phyloP scores from a whole-genome alignment of 2,797 vertebrate species.

The Galagoides demidoff region DNA sequence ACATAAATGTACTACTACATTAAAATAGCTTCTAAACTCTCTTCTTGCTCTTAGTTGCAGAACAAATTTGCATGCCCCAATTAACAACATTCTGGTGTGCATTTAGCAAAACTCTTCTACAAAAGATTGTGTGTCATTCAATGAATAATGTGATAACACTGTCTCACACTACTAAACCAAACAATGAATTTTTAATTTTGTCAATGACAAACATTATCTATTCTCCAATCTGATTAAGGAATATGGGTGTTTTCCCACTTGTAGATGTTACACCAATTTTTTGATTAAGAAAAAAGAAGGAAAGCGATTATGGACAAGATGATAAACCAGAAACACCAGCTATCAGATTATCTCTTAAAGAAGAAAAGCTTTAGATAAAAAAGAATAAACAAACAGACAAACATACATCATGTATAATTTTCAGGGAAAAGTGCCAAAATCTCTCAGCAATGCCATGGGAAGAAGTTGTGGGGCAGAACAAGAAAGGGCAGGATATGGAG shows the following conservation, averaged over 20 bases:
- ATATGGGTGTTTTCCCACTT: constrained; percentile 38
- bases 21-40: constrained; percentile 74
- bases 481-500: too few relatives aligned
- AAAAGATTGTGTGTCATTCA: constrained; percentile 37
- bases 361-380: too few relatives aligned
- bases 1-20: constrained; percentile 66
- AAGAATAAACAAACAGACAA: too few relatives aligned
- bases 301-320: too few relatives aligned
- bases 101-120: constrained; percentile 70
- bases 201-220: constrained; percentile 60
- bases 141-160: not conserved
- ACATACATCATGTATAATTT: too few relatives aligned
- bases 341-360: too few relatives aligned
- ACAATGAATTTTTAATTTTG: constrained; percentile 55
- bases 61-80: constrained; percentile 79
- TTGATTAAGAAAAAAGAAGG: constrained; percentile 45
- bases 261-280: constrained; percentile 48
- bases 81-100: constrained; percentile 58
- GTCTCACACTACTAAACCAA: constrained; percentile 65
- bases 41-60: constrained; percentile 65
- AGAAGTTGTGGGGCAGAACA: too few relatives aligned
- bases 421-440: too few relatives aligned
- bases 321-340: too few relatives aligned
- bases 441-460: too few relatives aligned
- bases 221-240: constrained; percentile 62